These are phyloP conservation scores for Theocolax elegans DNA, from an alignment of 1,140 invertebrate genomes.

Conservation along the genomic window DNA sequence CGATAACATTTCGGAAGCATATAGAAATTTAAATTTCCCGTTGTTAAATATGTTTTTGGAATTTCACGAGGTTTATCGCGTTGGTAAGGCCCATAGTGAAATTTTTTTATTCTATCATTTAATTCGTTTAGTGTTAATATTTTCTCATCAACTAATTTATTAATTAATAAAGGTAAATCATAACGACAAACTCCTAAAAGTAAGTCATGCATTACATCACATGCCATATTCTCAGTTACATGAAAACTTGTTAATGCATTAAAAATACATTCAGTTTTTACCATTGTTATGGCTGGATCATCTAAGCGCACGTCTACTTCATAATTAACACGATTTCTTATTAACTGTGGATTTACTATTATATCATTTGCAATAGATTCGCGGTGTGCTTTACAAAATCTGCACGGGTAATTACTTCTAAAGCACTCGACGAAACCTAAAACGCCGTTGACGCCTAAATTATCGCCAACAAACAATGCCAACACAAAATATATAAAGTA, in stretches of 20 bases:
- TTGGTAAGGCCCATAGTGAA: not conserved
- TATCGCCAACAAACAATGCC: slow-evolving; percentile 46
- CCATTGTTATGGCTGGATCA: not conserved
- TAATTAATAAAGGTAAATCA: slow-evolving; percentile 1
- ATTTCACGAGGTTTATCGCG: not conserved
- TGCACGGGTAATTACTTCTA: slow-evolving; percentile 43
- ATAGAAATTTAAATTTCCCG: not conserved
- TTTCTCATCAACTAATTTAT: not conserved
- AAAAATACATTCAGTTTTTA: not conserved
- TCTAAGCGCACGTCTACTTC: not conserved
- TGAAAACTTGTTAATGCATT: not conserved
- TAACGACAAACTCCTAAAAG: not conserved
- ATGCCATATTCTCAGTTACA: not conserved
- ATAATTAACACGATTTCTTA: not conserved
- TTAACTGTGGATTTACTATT: not conserved
- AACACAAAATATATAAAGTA: slow-evolving; percentile 44
- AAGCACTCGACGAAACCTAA: slow-evolving; percentile 48
- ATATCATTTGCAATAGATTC: not conserved
- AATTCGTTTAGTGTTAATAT: not conserved
- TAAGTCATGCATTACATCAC: not conserved
- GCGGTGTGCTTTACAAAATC: slow-evolving; percentile 41
- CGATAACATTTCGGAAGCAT: slow-evolving; percentile 23
- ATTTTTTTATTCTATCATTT: not conserved
- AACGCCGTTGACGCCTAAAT: slow-evolving; percentile 43
- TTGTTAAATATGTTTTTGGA: not conserved